Evolutionary conservation across 64 coral and sea anemone genomes (phyloP).

Genomic region (Montipora capricornis): DNA sequence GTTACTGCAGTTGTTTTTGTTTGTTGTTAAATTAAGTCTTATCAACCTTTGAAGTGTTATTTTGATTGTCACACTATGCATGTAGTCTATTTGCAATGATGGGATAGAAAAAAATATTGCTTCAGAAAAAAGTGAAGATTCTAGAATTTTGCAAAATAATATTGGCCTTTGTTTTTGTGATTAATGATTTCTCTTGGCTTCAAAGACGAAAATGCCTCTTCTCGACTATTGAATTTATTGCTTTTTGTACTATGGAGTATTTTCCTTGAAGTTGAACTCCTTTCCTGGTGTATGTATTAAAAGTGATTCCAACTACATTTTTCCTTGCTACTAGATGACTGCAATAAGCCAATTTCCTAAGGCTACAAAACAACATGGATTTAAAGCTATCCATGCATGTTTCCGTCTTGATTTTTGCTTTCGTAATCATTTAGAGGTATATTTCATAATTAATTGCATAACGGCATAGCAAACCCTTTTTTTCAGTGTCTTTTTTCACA

Average conservation of each 20-base stretch:
- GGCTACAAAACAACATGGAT: too few relatives aligned
- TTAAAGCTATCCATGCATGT: too few relatives aligned
- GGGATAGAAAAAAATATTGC: background rate
- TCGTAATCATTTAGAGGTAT: too few relatives aligned
- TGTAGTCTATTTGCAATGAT: background rate
- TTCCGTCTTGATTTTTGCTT: too few relatives aligned
- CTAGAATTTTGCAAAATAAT: constrained; percentile 8
- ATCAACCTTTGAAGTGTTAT: background rate
- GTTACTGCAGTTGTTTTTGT: background rate
- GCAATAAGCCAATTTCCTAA: too few relatives aligned
- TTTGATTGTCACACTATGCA: background rate
- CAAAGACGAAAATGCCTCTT: background rate
- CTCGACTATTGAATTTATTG: background rate
- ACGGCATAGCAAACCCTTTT: too few relatives aligned
- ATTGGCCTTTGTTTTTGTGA: constrained; percentile 42
- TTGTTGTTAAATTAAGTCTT: background rate
- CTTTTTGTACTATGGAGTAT: background rate
- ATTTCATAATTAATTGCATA: too few relatives aligned
- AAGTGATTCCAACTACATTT: too few relatives aligned
- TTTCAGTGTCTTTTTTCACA: too few relatives aligned
- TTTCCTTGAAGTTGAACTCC: too few relatives aligned
- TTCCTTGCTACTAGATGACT: too few relatives aligned
- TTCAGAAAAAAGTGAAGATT: background rate
- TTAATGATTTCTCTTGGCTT: background rate
- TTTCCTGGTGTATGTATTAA: too few relatives aligned